Evolutionary conservation across 1,140 invertebrate species (phyloP).

Genomic region (Drosophila insularis): DNA sequence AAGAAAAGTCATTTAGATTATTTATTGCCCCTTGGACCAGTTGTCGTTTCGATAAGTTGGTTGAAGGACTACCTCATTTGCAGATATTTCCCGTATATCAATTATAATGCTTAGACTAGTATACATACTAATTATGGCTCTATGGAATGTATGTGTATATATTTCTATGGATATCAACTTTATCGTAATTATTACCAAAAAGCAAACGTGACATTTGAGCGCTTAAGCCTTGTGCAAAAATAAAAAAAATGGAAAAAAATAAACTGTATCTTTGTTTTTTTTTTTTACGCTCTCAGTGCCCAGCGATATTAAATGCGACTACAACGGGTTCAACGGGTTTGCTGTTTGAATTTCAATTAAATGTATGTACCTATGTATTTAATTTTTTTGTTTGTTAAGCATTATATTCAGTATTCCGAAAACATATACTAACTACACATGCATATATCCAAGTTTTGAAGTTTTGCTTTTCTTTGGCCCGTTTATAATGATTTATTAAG

Average conservation of each 20-base stretch:
- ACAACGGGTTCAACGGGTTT: slow-evolving; percentile 63
- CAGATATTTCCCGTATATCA: slow-evolving; percentile 9
- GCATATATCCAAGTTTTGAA: neutral
- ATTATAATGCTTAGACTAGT: neutral
- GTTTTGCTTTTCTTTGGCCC: neutral
- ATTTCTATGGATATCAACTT: slow-evolving; percentile 25
- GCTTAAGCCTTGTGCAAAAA: neutral
- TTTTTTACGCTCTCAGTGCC: slow-evolving; percentile 29
- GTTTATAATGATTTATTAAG: neutral
- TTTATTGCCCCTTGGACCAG: slow-evolving; percentile 15
- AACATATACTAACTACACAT: neutral
- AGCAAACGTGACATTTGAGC: slow-evolving; percentile 54
- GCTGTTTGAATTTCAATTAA: slow-evolving; percentile 59
- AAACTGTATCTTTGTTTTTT: slow-evolving; percentile 26
- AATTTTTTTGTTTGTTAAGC: neutral
- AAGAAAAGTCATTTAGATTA: slow-evolving; percentile 9
- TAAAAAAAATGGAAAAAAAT: slow-evolving; percentile 16
- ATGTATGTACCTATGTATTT: slow-evolving; percentile 22
- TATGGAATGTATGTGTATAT: neutral
- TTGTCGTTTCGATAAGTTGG: neutral
- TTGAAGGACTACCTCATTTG: slow-evolving; percentile 10
- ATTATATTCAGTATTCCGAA: slow-evolving; percentile 1
- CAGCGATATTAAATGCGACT: slow-evolving; percentile 44
- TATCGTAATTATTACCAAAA: slow-evolving; percentile 47
- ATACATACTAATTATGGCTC: slow-evolving; percentile 1